Evolutionary conservation across 35 echinoderm and acorn worm genomes (phyloP).

Genomic region (Anneissia japonica): DNA sequence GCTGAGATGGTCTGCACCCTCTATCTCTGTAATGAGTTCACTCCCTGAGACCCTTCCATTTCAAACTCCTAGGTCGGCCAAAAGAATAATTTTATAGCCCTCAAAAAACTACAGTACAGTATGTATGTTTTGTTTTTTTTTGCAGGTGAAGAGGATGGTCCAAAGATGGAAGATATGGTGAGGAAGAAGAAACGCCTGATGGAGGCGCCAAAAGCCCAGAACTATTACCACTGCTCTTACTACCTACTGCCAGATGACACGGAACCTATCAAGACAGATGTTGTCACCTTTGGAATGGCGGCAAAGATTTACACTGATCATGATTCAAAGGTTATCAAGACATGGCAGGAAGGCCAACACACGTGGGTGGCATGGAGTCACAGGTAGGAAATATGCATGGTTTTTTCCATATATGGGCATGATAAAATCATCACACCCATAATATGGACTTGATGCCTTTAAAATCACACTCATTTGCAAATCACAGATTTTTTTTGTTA

Average conservation of each 20-base stretch:
- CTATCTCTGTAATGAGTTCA: no score
- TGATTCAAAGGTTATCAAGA: conserved; percentile 98
- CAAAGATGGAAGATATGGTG: conserved; percentile 82
- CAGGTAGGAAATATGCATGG: conserved; percentile 53
- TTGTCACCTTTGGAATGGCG: conserved; percentile 98
- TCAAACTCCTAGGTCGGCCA: no score
- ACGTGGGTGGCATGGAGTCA: conserved; percentile 99
- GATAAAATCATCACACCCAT: no score
- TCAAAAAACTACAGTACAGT: no score
- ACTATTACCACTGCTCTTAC: conserved; percentile 80
- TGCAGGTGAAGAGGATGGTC: conserved; percentile 66
- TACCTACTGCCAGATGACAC: conserved; percentile 88
- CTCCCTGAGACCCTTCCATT: no score
- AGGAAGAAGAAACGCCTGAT: conserved; percentile 83
- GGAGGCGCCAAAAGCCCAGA: conserved; percentile 86
- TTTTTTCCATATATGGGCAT: no score
- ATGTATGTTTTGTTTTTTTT: conserved; percentile 13
- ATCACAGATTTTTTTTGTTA: no score
- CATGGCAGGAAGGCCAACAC: conserved; percentile 96
- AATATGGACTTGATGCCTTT: no score
- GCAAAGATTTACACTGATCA: conserved; percentile 98
- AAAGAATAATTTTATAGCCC: no score
- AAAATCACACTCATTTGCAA: no score
- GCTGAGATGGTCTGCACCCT: no score
- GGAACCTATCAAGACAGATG: conserved; percentile 79